Evolutionary conservation across 2,797 vertebrate genomes (phyloP).

Genomic region (Onychomys arenicola): DNA sequence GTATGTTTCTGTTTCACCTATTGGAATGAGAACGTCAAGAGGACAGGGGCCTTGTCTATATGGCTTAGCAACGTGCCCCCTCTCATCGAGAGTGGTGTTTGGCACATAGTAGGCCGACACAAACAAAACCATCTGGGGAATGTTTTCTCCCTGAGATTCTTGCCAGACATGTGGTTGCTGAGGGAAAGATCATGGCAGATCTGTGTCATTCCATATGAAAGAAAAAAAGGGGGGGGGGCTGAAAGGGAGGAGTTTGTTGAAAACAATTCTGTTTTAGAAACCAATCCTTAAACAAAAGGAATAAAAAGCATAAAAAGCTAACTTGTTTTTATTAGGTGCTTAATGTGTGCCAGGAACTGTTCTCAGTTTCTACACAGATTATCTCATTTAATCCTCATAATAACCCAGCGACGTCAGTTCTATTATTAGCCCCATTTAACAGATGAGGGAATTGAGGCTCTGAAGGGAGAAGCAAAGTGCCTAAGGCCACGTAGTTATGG

Average conservation of each 20-base stretch:
- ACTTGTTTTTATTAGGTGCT: conserved; percentile 54
- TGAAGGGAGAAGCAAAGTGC: conserved; percentile 23
- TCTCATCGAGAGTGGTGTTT: conserved; percentile 47
- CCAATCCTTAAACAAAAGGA: conserved; percentile 74
- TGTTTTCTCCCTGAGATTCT: conserved; percentile 70
- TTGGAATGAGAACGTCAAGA: conserved; percentile 62
- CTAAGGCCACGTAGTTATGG: not conserved
- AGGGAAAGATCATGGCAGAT: conserved; percentile 72
- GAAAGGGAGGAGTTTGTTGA: conserved; percentile 75
- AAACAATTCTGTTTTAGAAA: conserved; percentile 80
- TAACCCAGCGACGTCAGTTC: conserved; percentile 11
- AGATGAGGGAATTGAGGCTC: conserved; percentile 63
- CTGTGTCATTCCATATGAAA: conserved; percentile 76
- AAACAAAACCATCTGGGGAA: conserved; percentile 77
- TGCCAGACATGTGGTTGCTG: conserved; percentile 79
- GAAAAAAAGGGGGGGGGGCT: conserved; percentile 40
- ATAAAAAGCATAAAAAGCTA: conserved; percentile 53
- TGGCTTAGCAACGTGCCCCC: not conserved
- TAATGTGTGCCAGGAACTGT: conserved; percentile 49
- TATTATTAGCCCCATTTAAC: conserved; percentile 76
- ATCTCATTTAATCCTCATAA: conserved; percentile 69
- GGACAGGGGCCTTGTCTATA: conserved; percentile 61
- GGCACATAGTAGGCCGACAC: conserved; percentile 78
- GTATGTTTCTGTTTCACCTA: conserved; percentile 1
- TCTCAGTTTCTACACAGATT: conserved; percentile 64